Evolutionary conservation across 2,888 invertebrate species (phyloP).

Genomic region (Thecophora atra): DNA sequence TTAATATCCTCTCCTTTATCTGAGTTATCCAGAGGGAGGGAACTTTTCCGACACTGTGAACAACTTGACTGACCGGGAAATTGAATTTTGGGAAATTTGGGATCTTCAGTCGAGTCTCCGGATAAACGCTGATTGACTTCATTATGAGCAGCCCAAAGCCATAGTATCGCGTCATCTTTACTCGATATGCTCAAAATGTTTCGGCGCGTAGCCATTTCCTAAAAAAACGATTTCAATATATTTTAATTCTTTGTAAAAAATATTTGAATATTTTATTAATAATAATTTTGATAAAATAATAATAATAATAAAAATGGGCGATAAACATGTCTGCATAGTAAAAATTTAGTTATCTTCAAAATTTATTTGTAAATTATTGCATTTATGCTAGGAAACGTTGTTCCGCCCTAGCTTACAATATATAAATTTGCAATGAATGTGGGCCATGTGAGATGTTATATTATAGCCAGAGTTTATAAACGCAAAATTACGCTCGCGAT

Average conservation of each 20-base stretch:
- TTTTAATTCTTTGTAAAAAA: background rate
- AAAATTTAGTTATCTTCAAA: no score
- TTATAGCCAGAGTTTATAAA: no score
- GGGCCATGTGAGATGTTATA: no score
- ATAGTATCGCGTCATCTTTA: constrained; percentile 82
- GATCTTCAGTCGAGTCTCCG: constrained; percentile 90
- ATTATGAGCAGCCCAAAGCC: constrained; percentile 96
- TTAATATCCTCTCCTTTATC: constrained; percentile 46
- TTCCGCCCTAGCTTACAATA: no score
- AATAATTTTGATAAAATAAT: no score
- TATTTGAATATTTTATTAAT: no score
- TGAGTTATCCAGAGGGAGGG: constrained; percentile 25
- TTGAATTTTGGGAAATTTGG: constrained; percentile 85
- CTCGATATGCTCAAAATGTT: constrained; percentile 76
- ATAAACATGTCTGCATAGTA: no score
- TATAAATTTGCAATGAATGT: no score
- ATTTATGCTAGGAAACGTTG: no score
- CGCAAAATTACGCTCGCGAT: no score
- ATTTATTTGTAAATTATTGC: no score
- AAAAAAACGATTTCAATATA: background rate
- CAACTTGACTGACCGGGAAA: constrained; percentile 81
- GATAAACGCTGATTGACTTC: constrained; percentile 88
- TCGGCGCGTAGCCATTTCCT: constrained; percentile 80
- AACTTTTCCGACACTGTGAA: constrained; percentile 69
- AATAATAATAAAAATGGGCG: no score